Base-by-base conservation (phyloP, 2,888 invertebrate species). In the Aelia acuminata region DNA sequence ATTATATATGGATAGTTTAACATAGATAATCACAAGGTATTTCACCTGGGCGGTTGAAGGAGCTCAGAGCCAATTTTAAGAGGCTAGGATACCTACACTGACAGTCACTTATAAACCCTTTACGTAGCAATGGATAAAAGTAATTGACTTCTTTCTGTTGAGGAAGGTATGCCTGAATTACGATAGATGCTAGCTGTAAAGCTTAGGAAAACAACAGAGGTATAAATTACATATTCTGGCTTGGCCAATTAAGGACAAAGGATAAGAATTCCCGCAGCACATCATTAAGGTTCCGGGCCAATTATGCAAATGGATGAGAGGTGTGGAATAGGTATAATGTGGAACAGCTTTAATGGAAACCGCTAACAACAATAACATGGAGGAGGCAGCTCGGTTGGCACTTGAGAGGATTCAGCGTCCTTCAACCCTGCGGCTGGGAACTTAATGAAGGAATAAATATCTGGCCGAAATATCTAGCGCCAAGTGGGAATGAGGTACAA, bases 271-370 rank as follows among this genome's bases (percentile, higher is more conserved):
- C 63, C 63, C 31, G 35, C 63, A 70, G 63, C 31, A 70, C 63
- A 35, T 70, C 63, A 70, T 70, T 70, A 70, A 70, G 31, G 13
- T 35, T n/a, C 3, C 10, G 18, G 20, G 20, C 63, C 63, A 70
- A 70, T 70, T 70, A 70, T 70, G 63, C 63, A 70, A 70, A 70
- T 70, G 63, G 63, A 7, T 3, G 57, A 35, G 63, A 35, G 35
- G 63, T n/a, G n/a, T n/a, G n/a, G n/a, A n/a, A n/a, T n/a, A n/a
- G n/a, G n/a, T n/a, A n/a, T n/a, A n/a, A 70, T 70, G 63, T 70
- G 63, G 63, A 70, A 35, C 22, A 31, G 18, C 63, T 5, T 35
- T 70, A 35, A 70, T 70, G 18, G 31, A 35, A 70, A 70, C 63
- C 63, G 31, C 31, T 35, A 70, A 70, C 10, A 35, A 70, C 35